Evolutionary conservation across 1,140 invertebrate genomes (phyloP), one percentile per base, ranked within the genome.

Genomic region (Sycophila sp.): DNA sequence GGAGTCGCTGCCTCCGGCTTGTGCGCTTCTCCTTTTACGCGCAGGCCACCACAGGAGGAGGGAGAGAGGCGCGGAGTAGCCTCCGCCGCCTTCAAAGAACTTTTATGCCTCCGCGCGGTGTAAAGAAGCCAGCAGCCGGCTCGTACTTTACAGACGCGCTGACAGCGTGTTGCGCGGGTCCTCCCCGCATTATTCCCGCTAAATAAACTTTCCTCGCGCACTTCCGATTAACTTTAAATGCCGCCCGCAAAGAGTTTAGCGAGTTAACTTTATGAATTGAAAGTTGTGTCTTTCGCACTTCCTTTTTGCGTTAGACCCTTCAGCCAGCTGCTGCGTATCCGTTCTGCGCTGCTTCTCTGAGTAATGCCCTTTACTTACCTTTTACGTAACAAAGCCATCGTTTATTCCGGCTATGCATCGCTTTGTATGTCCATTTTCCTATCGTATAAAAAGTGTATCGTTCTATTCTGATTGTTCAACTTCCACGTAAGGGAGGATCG

Each of bases 1-100:
- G 49, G 11, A 34, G 58, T 51, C 42, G 15, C 17, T 49, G 2
- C 38, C 13, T 65, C 59, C 38, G 65, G 59, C 51, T 34, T 73
- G 32, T 55, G n/a, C 53, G 26, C 62, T 59, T 68, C 65, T 58
- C 19, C 53, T 68, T 49, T 68, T 59, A 59, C 66, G 66, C 53
- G 15, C 7, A 40, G 10, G 32, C 55, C 17, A 2, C 4, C n/a
- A n/a, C n/a, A n/a, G 22, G 55, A 38, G n/a, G n/a, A n/a, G n/a
- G 45, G 26, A 36, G 58, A 59, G n/a, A 71, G 56, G 36, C 24
- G 30, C 34, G 38, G 17, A 17, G 47, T 58, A 66, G 68, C 70
- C 69, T 69, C 30, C 58, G 47, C 60, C 22, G 68, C 59, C 68
- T 73, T 74, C 36, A 42, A 69, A 69, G 42, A 63, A 69, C 47